Percentiles rank a stretch among this genome's conserved stretches.
These are phyloP conservation scores for Chlorops oryzae DNA, from an alignment of 1,140 invertebrate species.

Conservation along the genomic window DNA sequence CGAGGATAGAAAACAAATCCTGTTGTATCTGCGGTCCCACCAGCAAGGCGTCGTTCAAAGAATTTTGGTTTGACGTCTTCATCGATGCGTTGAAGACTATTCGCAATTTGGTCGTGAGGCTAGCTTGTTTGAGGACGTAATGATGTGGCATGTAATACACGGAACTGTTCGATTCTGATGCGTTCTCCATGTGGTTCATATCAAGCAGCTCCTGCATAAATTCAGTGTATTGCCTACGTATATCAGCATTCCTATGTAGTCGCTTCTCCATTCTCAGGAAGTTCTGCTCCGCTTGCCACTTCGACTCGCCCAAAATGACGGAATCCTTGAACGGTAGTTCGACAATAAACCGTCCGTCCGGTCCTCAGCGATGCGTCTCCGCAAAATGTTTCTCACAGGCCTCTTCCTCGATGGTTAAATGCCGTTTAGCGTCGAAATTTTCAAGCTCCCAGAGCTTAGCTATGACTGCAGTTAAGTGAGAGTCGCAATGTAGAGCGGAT, in stretches of 20 bases:
- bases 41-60: conserved; percentile 37
- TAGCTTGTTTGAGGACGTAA: conserved; percentile 3
- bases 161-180: not conserved
- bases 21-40: conserved; percentile 34
- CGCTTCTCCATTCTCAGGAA: conserved; percentile 1
- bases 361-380: no score
- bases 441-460: no score
- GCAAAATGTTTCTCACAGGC: no score
- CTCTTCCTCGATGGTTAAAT: no score
- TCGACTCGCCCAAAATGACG: not conserved
- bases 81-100: conserved; percentile 31
- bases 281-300: not conserved
- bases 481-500: no score
- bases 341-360: not conserved
- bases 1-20: conserved; percentile 36
- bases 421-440: no score
- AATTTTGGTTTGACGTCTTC: conserved; percentile 20
- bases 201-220: conserved; percentile 10
- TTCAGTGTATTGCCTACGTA: not conserved
- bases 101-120: conserved; percentile 24
- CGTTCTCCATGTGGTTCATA: conserved; percentile 11
- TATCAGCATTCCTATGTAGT: not conserved
- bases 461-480: no score
- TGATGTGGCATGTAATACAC: conserved; percentile 15
- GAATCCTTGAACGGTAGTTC: conserved; percentile 5